phyloP scores from a whole-genome alignment of 2,113 vertebrate genomes.

The Macquaria australasica region DNA sequence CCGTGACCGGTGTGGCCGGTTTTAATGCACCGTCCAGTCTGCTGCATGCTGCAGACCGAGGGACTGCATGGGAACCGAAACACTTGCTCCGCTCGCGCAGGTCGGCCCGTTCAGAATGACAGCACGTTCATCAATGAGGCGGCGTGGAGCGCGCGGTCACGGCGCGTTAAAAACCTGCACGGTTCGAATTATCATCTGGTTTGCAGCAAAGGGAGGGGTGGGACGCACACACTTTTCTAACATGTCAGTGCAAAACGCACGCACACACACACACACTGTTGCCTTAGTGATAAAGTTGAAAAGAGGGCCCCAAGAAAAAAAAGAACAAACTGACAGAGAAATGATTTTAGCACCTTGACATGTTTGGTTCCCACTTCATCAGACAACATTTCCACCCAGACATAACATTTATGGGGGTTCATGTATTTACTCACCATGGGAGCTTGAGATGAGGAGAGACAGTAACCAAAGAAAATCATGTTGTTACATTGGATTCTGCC shows the following conservation, averaged over 20 bases:
- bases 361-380: neutral
- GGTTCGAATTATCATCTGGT: slow-evolving; percentile 67
- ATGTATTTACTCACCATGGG: no score
- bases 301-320: neutral
- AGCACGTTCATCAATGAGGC: slow-evolving; percentile 69
- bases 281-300: neutral
- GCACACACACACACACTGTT: slow-evolving; percentile 7
- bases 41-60: slow-evolving; percentile 71
- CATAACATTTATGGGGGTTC: no score
- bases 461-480: no score
- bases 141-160: slow-evolving; percentile 75
- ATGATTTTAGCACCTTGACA: neutral
- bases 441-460: no score
- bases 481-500: no score
- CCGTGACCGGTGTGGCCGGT: slow-evolving; percentile 15
- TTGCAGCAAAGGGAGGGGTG: slow-evolving; percentile 12
- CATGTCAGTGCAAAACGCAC: slow-evolving; percentile 6
- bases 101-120: slow-evolving; percentile 58
- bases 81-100: slow-evolving; percentile 71
- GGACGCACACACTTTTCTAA: slow-evolving; percentile 24
- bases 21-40: slow-evolving; percentile 34
- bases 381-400: no score
- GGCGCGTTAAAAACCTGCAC: slow-evolving; percentile 71
- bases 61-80: slow-evolving; percentile 73
- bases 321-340: no score